phyloP scores from a whole-genome alignment of 1,140 invertebrate species.

The Battus philenor region DNA sequence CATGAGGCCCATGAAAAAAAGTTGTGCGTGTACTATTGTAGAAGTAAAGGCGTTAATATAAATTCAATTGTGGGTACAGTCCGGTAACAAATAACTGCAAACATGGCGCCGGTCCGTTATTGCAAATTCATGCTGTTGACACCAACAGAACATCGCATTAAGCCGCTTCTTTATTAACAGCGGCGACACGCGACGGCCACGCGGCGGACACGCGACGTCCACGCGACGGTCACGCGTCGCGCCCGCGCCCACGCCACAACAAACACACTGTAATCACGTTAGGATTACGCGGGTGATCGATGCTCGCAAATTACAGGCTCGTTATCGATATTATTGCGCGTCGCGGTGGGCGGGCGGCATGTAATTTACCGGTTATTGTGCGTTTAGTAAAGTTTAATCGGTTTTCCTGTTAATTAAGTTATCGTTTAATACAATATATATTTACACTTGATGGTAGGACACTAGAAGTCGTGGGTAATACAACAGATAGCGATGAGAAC shows the following conservation, averaged over 20 bases:
- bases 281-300: conserved; percentile 42
- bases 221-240: conserved; percentile 14
- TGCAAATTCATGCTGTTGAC: conserved; percentile 22
- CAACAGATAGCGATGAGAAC: too few relatives aligned
- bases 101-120: too few relatives aligned
- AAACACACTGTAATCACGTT: conserved; percentile 36
- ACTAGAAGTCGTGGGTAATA: too few relatives aligned
- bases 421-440: too few relatives aligned
- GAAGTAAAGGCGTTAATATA: too few relatives aligned
- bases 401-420: not conserved
- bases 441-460: too few relatives aligned
- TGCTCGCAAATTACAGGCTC: conserved; percentile 39
- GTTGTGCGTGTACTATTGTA: too few relatives aligned
- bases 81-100: too few relatives aligned
- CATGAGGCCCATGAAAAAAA: too few relatives aligned
- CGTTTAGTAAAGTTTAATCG: not conserved
- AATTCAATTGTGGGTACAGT: too few relatives aligned
- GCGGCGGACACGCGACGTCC: conserved; percentile 24
- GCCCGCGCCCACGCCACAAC: conserved; percentile 22
- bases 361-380: not conserved
- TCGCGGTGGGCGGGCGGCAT: not conserved
- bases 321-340: conserved; percentile 26
- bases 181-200: conserved; percentile 24
- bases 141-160: conserved; percentile 28
- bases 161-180: conserved; percentile 36